These are phyloP conservation scores for Corvus cornix DNA, from an alignment of 2,113 vertebrate species.

Conservation along the genomic window DNA sequence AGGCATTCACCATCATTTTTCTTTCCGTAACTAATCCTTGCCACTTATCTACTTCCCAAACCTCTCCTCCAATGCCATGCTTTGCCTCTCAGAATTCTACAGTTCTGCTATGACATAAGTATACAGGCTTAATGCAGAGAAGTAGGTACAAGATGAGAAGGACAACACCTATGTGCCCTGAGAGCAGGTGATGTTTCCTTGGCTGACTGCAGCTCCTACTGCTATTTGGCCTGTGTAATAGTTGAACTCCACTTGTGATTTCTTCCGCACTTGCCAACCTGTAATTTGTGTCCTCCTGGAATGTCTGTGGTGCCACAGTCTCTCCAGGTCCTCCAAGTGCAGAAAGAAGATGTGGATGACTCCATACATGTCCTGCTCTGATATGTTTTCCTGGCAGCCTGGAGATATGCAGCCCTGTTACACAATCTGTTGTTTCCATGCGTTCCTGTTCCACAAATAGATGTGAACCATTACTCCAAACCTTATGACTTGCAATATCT, in stretches of 20 bases:
- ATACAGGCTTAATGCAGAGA: neutral
- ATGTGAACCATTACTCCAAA: neutral
- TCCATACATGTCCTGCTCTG: neutral
- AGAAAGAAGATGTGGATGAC: neutral
- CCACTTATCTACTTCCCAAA: neutral
- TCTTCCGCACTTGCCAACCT: neutral
- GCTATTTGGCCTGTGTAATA: neutral
- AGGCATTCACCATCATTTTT: neutral
- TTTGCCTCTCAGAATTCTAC: neutral
- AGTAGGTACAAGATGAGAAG: neutral
- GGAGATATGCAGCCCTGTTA: neutral
- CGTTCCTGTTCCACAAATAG: accelerated
- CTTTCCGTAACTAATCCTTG: neutral
- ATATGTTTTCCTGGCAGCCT: neutral
- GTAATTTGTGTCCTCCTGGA: neutral
- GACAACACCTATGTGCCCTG: neutral
- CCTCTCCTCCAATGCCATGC: neutral
- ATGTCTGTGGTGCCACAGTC: neutral
- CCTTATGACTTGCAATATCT: neutral
- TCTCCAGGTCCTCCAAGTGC: neutral
- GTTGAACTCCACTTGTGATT: neutral
- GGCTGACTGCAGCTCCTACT: neutral
- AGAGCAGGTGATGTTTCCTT: neutral
- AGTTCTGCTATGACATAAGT: neutral
- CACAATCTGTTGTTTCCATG: neutral